phyloP scores from a whole-genome alignment of 2,113 vertebrate species.

The Silurus asotus region DNA sequence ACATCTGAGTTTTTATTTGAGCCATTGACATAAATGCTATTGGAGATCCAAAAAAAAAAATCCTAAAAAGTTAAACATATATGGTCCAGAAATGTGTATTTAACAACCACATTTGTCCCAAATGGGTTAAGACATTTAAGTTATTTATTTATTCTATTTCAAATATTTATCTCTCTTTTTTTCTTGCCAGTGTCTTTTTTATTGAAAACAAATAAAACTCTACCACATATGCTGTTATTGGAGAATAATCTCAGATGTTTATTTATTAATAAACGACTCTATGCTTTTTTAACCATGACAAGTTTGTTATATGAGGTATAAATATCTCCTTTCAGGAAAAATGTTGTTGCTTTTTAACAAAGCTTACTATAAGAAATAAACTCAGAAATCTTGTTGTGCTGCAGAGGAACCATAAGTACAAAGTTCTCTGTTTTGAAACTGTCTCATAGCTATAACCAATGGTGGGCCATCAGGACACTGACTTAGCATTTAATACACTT shows the following conservation, averaged over 20 bases:
- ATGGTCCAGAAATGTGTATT: not conserved
- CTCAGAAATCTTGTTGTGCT: not conserved
- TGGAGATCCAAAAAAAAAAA: not conserved
- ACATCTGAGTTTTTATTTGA: not conserved
- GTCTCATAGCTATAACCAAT: no score
- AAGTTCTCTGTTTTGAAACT: not conserved
- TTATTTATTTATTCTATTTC: not conserved
- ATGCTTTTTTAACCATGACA: not conserved
- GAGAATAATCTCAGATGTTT: not conserved
- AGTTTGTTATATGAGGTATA: not conserved
- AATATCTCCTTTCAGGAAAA: not conserved
- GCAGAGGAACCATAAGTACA: not conserved
- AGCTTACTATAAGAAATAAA: no score
- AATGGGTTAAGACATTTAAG: not conserved
- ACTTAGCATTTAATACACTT: no score
- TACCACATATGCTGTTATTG: not conserved
- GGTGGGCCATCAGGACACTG: no score
- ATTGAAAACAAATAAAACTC: not conserved
- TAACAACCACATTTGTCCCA: not conserved
- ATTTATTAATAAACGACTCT: not conserved
- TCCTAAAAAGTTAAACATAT: not conserved
- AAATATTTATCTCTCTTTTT: not conserved
- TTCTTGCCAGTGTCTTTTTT: not conserved
- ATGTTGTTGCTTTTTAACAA: not conserved
- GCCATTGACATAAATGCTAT: not conserved